phyloP scores from a whole-genome alignment of 2,888 invertebrate species.

The Agrochola lychnidis region DNA sequence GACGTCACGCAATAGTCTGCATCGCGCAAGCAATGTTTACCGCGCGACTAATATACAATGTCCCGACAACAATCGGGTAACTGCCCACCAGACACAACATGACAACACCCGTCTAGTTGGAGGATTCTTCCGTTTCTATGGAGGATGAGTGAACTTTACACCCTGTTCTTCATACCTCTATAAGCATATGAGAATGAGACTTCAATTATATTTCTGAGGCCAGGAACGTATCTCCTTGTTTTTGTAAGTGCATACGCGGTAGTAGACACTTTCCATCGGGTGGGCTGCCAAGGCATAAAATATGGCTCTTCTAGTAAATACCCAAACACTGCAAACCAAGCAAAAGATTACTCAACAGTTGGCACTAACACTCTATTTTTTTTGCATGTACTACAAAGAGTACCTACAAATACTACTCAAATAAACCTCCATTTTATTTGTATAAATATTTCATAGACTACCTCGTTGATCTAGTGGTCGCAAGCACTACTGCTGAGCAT shows the following conservation, averaged over 20 bases:
- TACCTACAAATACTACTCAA: not conserved
- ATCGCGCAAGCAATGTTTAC: too few relatives aligned
- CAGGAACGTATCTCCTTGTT: not conserved
- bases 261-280: not conserved
- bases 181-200: not conserved
- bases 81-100: too few relatives aligned
- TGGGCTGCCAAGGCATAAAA: not conserved
- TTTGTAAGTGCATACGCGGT: not conserved
- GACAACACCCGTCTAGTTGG: too few relatives aligned
- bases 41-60: too few relatives aligned
- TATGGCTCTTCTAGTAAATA: not conserved
- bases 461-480: too few relatives aligned
- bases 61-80: too few relatives aligned
- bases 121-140: too few relatives aligned
- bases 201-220: not conserved
- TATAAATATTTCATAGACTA: too few relatives aligned
- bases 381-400: not conserved
- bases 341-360: constrained; percentile 28
- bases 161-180: too few relatives aligned
- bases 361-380: not conserved
- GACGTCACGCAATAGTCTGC: too few relatives aligned
- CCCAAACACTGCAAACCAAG: not conserved
- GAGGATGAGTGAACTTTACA: too few relatives aligned
- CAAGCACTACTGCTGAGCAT: too few relatives aligned
- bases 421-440: not conserved